Evolutionary conservation across 2,888 invertebrate species (phyloP), one percentile per base, ranked within the genome.

Genomic region (Trichopria drosophilae): DNA sequence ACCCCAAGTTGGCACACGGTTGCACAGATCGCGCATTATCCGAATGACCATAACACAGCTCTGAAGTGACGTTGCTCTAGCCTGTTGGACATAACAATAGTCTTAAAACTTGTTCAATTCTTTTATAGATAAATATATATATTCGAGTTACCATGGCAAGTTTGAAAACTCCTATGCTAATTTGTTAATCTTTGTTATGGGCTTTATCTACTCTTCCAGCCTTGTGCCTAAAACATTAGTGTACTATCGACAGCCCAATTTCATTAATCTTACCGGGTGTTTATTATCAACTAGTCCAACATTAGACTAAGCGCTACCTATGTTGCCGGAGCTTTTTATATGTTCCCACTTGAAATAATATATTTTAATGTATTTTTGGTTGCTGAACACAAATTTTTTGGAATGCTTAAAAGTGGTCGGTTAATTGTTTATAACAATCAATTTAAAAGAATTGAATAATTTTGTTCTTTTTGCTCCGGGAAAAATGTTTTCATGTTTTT

Each of bases 41-140:
- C 98, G 85, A 73, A 99, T 94, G 70, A 97, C 88, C 81, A 97
- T 90, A 57, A 96, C 93, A 78, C 97, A 97, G 64, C 94, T 95
- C 79, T 94, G 94, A 72, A 96, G 84, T 62, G 91, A 90, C 68
- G 92, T 90, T 60, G 95, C 96, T 79, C 94, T 92, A 84, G 96
- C 97, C 94, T 94, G 80, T 68, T 76, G 73, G 70, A 66, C 63
- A 61, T 49, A 56, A 65, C 61, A 51, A 55, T 31, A 53, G 57
- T 35, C 45, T 62, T 7, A 62, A 47, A 57, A 45, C 52, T 23
- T 41, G 10, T 24, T 24, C 6, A 9, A 24, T 24, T 24, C 10
- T 24, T 24, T 10, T 24, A 24, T 9, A 10, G 4, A 32, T 3
- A 6, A 37, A 44, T 45, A 29, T 6, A 7, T 35, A 42, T 32